Base-by-base conservation (phyloP, 2,113 vertebrate genomes). In the Pygoscelis adeliae region DNA sequence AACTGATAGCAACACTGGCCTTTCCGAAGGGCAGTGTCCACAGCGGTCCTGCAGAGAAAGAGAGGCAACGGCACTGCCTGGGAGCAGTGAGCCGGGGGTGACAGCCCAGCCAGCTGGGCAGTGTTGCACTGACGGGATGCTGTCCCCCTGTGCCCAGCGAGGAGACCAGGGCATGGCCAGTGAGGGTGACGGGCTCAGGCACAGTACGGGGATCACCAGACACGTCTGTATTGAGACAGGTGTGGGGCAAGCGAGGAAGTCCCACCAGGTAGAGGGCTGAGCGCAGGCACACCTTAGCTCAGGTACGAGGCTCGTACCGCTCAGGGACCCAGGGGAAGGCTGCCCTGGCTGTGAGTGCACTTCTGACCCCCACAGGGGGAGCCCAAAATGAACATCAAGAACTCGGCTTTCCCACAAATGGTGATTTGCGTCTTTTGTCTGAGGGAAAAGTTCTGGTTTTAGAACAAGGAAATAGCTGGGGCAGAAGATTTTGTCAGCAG, bases 111-210 rank as follows among this genome's bases (percentile, higher is more conserved):
- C 55, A 58, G 44, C 32, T 4, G 2, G 38, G 44, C 42, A 53
- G 19, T 2, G 22, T 15, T 25, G 40, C 32, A 22, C 22, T 32
- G 15, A 2, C 3, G 7, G 27, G 23, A 5, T 27, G 50, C 69
- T 82, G 26, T 74, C 25, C 12, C n/a, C 21, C 21, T 0, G 0
- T 9, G 4, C 18, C 78, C 83, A 47, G 42, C 0, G 0, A 84
- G 70, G 47, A 52, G 6, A 70, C 12, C 34, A 34, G 14, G 12
- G 3, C 55, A 52, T 8, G 27, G 83, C 38, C 34, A 10, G 34
- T 30, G 46, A 42, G 1, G 5, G 27, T 30, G n/a, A 59, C 4
- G 11, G 23, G 67, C 30, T 69, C 62, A 81, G 66, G 25, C 14
- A 9, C 79, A 72, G 62, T 38, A 49, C 52, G 25, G 18, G 36